phyloP scores from a whole-genome alignment of 2,888 invertebrate genomes.

The Habrosyne pyritoides region DNA sequence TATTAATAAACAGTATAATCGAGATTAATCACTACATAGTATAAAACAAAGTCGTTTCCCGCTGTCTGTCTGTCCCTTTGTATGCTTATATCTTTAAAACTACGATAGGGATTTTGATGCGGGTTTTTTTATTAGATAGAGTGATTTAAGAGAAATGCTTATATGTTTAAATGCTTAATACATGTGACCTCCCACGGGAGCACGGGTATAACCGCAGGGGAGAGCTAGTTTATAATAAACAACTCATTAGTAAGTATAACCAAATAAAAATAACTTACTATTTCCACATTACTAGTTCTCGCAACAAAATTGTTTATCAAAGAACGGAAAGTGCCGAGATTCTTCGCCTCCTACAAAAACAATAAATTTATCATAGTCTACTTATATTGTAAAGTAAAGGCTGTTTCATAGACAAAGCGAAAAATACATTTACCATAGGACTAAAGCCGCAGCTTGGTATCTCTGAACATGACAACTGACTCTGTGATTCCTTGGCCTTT shows the following conservation, averaged over 20 bases:
- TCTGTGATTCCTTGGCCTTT: not conserved
- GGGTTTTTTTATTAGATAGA: too few species aligned
- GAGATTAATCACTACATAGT: too few species aligned
- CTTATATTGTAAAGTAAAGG: not conserved
- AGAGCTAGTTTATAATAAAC: too few species aligned
- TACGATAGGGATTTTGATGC: too few species aligned
- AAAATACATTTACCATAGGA: constrained; percentile 17
- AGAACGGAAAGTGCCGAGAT: constrained; percentile 50
- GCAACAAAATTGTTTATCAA: constrained; percentile 47
- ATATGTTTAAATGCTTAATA: too few species aligned
- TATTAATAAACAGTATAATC: too few species aligned
- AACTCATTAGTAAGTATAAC: too few species aligned
- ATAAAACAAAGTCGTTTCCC: constrained; percentile 2
- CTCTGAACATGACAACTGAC: constrained; percentile 2
- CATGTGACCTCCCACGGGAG: too few species aligned
- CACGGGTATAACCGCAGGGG: too few species aligned
- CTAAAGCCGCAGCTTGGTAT: constrained; percentile 20
- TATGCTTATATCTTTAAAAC: too few species aligned
- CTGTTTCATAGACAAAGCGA: not conserved
- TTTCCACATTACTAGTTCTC: constrained; percentile 22
- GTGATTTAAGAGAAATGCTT: too few species aligned
- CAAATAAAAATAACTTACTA: constrained; percentile 37
- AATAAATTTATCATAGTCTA: constrained; percentile 1
- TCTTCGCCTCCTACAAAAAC: constrained; percentile 39
- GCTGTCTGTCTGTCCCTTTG: too few species aligned